A percentile compares a stretch with the other conserved stretches of the same genome.
Conservation (phyloP, 2,797 vertebrate species). For the Takifugu ocellatus region DNA sequence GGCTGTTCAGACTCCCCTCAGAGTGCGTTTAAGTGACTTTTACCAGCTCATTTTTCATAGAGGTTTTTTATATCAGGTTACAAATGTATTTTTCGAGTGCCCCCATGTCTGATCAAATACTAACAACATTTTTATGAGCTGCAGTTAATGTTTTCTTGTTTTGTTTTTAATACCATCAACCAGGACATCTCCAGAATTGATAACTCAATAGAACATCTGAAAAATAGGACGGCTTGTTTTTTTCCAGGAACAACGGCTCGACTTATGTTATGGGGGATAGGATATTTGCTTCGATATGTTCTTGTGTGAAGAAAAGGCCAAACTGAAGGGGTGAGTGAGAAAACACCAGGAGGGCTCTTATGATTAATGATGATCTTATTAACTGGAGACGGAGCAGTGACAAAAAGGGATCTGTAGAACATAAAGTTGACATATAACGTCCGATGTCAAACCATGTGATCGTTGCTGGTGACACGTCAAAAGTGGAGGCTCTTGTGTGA, state of each 20-base stretch:
- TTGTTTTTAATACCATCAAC: too few species aligned
- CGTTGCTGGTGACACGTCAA: slow-evolving; percentile 38
- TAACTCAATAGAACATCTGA: too few species aligned
- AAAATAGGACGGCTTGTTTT: too few species aligned
- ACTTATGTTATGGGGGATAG: too few species aligned
- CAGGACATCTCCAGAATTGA: too few species aligned
- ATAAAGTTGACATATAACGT: slow-evolving; percentile 32
- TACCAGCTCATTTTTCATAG: neutral
- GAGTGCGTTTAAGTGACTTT: neutral
- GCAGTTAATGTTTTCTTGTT: too few species aligned
- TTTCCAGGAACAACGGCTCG: too few species aligned
- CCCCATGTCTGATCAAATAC: slow-evolving; percentile 1
- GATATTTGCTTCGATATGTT: too few species aligned
- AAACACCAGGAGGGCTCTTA: too few species aligned
- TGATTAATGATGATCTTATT: too few species aligned
- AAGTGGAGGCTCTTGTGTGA: slow-evolving; percentile 47
- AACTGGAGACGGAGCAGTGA: slow-evolving; percentile 16
- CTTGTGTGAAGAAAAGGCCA: too few species aligned
- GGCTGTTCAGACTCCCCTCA: neutral
- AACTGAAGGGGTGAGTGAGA: too few species aligned
- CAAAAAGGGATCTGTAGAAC: slow-evolving; percentile 18
- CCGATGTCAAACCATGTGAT: slow-evolving; percentile 56
- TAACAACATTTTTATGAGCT: neutral
- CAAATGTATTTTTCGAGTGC: neutral
- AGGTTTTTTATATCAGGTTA: neutral